phyloP scores from a whole-genome alignment of 2,113 vertebrate species.

The Girardinichthys multiradiatus region DNA sequence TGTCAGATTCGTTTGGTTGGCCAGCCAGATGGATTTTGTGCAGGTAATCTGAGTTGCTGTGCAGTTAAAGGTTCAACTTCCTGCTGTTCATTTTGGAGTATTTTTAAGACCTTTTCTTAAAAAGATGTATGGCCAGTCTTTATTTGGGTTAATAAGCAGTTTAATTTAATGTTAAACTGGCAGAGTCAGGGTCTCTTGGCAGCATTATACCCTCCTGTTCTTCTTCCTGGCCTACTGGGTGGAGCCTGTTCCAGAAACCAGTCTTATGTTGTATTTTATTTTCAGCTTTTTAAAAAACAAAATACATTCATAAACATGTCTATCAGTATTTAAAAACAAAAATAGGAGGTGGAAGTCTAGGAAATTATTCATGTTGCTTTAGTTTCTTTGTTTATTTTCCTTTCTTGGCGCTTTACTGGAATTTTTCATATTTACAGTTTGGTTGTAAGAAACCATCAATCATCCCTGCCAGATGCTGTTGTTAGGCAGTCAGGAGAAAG shows the following conservation, averaged over 20 bases:
- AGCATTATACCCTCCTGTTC: constrained; percentile 45
- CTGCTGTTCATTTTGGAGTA: constrained; percentile 1
- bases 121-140: constrained; percentile 1
- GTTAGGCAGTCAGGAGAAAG: constrained; percentile 66
- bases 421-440: constrained; percentile 57
- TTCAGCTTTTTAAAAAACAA: constrained; percentile 41
- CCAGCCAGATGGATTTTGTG: constrained; percentile 5
- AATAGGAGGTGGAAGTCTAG: constrained; percentile 67
- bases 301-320: constrained; percentile 64
- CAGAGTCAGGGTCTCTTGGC: constrained; percentile 18
- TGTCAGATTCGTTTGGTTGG: constrained; percentile 31
- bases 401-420: constrained; percentile 56
- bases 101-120: constrained; percentile 8
- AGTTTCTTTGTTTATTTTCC: constrained; percentile 33
- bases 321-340: constrained; percentile 81
- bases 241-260: constrained; percentile 61
- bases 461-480: constrained; percentile 72
- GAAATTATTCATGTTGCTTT: constrained; percentile 64
- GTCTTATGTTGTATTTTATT: constrained; percentile 62
- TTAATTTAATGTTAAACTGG: constrained; percentile 1
- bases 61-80: constrained; percentile 9
- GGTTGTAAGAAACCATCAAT: constrained; percentile 56
- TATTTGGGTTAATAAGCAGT: constrained; percentile 22
- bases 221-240: constrained; percentile 62
- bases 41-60: constrained; percentile 1